Evolutionary conservation across 2,888 invertebrate genomes (phyloP), one percentile per base, ranked within the genome.

Genomic region (Orthosia incerta): DNA sequence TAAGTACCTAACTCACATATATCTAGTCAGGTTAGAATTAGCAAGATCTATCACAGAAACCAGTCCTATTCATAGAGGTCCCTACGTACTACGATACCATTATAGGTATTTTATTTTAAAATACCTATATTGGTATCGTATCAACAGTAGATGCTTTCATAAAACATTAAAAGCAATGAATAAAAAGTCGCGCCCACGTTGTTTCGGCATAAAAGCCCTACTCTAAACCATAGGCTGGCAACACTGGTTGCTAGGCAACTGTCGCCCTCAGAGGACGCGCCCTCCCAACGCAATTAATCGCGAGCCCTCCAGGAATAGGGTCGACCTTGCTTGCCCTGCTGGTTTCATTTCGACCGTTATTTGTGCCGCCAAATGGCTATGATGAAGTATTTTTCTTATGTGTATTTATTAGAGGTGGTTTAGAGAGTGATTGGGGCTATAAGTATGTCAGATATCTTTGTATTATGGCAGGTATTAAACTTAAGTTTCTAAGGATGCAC

Each of bases 201-300:
- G 56, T 56, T 57, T 63, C 46, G 60, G 53, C 46, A 56, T 61
- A 59, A 56, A 80, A 70, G 51, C 73, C 57, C 69, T 83, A 73
- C 69, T 57, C 71, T 80, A 75, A 75, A 72, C 71, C 53, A 72
- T 74, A 74, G 70, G 68, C 68, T 76, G 71, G 79, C 48, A 79
- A 61, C 80, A 66, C 53, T n/a, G 65, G 86, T 86, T 86, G 85
- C 86, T 79, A 77, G 64, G 86, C 65, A 84, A 89, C 88, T 79
- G 71, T 70, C 81, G 85, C 87, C 87, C 89, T 86, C 84, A 71
- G 79, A 86, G 86, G 82, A 87, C 85, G 83, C 79, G 73, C 83
- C 88, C 83, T 83, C 86, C 83, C 82, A 80, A 83, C 84, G 85
- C 85, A 89, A 91, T 91, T 92, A 91, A 91, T 89, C 86, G 88